phyloP scores from a whole-genome alignment of 2,888 invertebrate species.

The Eristalis pertinax region DNA sequence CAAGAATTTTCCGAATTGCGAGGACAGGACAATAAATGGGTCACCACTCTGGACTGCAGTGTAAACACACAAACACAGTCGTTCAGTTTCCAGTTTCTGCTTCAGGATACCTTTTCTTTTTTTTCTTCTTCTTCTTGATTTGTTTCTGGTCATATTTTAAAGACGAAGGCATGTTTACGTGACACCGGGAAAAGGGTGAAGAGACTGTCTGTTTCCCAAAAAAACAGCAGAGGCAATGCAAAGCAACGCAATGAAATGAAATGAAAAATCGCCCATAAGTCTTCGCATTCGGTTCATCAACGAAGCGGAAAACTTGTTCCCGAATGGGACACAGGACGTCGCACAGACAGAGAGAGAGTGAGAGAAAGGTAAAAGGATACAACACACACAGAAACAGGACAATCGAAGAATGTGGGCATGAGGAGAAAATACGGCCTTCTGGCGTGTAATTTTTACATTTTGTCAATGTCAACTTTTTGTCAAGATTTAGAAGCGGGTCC shows the following conservation, averaged over 20 bases:
- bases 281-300: constrained; percentile 15
- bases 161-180: constrained; percentile 1
- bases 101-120: neutral
- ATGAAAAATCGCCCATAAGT: constrained; percentile 51
- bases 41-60: constrained; percentile 41
- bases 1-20: constrained; percentile 17
- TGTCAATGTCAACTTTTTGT: constrained; percentile 70
- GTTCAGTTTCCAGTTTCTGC: neutral
- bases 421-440: constrained; percentile 19
- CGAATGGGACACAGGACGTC: constrained; percentile 42
- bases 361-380: constrained; percentile 31
- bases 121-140: constrained; percentile 52
- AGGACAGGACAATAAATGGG: constrained; percentile 45
- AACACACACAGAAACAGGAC: no score
- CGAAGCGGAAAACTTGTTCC: constrained; percentile 67
- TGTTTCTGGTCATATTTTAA: constrained; percentile 63
- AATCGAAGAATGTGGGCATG: constrained; percentile 59
- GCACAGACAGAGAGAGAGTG: neutral
- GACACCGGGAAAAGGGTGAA: neutral
- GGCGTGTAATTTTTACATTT: constrained; percentile 66
- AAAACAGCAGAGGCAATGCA: constrained; percentile 23
- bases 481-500: constrained; percentile 65
- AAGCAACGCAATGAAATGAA: constrained; percentile 20
- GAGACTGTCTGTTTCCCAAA: constrained; percentile 3
- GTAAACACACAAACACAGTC: constrained; percentile 32